phyloP scores from a whole-genome alignment of 2,888 invertebrate genomes.

The Operophtera brumata region DNA sequence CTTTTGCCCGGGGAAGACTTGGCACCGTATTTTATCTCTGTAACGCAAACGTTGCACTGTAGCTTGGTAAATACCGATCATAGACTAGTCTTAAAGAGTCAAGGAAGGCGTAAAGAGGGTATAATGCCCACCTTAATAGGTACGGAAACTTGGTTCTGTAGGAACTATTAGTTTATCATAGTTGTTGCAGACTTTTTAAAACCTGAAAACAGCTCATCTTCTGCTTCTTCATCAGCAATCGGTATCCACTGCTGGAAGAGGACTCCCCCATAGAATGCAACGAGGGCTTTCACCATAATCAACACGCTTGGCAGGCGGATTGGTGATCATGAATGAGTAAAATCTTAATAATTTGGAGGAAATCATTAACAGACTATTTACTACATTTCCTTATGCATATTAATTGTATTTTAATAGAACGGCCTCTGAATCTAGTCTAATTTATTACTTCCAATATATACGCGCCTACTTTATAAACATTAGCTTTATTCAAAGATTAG shows the following conservation, averaged over 20 bases:
- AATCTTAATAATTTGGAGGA: not conserved
- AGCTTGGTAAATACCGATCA: constrained; percentile 64
- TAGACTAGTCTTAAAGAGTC: constrained; percentile 45
- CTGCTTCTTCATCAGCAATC: no score
- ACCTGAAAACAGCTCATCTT: no score
- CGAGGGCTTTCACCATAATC: no score
- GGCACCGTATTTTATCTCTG: constrained; percentile 77
- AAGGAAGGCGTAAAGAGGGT: constrained; percentile 22
- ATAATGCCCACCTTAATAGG: constrained; percentile 11
- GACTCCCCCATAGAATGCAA: no score
- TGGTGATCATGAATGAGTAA: no score
- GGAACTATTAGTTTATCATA: not conserved
- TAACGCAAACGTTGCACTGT: constrained; percentile 71
- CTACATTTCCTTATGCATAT: not conserved
- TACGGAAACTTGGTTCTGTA: not conserved
- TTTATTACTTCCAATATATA: constrained; percentile 4
- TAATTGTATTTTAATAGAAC: not conserved
- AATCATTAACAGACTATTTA: not conserved
- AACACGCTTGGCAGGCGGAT: no score
- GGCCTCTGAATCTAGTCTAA: constrained; percentile 2
- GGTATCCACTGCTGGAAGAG: no score
- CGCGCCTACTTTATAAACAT: constrained; percentile 18
- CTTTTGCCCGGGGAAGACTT: constrained; percentile 74
- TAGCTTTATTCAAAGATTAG: constrained; percentile 20
- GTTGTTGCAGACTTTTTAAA: not conserved